Evolutionary conservation across 2,113 vertebrate genomes (phyloP).

Genomic region (Microtus montanus): DNA sequence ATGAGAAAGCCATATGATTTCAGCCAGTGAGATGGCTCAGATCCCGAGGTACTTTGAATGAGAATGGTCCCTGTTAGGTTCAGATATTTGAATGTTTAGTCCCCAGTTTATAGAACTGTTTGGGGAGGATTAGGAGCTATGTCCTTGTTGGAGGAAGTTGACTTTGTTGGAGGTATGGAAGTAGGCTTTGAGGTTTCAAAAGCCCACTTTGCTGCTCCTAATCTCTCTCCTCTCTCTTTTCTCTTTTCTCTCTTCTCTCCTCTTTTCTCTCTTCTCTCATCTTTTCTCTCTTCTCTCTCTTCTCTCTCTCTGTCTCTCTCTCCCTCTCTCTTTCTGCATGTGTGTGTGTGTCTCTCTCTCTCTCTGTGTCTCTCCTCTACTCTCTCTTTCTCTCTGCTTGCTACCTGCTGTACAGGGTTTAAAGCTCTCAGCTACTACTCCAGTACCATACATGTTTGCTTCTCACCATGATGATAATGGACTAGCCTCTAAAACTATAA

Average conservation of each 20-base stretch:
- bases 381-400: not conserved
- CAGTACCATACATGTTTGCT: not conserved
- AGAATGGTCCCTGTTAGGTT: not conserved
- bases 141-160: not conserved
- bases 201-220: not conserved
- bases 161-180: not conserved
- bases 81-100: not conserved
- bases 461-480: not conserved
- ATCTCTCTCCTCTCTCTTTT: not conserved
- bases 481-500: not conserved
- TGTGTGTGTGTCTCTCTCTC: not conserved
- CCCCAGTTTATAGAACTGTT: not conserved
- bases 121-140: not conserved
- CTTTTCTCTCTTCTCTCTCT: not conserved
- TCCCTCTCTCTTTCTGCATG: not conserved
- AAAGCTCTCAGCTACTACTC: not conserved
- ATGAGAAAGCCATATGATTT: not conserved
- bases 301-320: no score
- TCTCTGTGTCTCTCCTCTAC: not conserved
- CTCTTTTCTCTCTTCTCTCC: no score
- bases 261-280: no score
- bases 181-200: not conserved
- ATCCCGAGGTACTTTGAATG: not conserved
- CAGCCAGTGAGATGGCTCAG: not conserved
- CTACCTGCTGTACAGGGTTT: not conserved